Evolutionary conservation across 2,113 vertebrate genomes (phyloP), one percentile per base, ranked within the genome.

Genomic region (Scortum barcoo): DNA sequence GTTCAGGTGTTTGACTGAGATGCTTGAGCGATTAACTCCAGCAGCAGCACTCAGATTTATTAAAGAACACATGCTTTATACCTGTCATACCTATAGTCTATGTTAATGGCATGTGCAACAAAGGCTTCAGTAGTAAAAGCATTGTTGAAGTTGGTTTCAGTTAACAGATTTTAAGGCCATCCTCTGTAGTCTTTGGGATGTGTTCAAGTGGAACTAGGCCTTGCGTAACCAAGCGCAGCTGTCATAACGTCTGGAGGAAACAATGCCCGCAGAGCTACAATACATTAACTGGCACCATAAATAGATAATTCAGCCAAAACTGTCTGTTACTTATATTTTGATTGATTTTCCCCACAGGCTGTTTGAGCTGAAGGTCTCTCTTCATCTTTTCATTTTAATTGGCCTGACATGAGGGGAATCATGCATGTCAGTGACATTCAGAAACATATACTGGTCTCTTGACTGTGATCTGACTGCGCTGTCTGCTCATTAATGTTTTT

Each of bases 361-460:
- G 53, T 81, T 84, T 72, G 10, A 57, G 77, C 61, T 57, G 46
- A 87, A 86, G 65, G 58, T 88, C 74, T 85, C 20, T 46, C 50
- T 78, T 86, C 53, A 62, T 89, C 48, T 70, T 75, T 73, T 84
- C 26, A 73, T 69, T 88, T 83, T 80, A 89, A 90, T 88, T 88
- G 56, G 70, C 50, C 69, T 81, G 40, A 72, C 71, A 75, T 76
- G 26, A 76, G 33, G 17, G 61, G 66, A 84, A 46, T 83, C 71
- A 40, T 33, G 61, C 38, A 83, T 71, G 66, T 81, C 82, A 40
- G 19, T 86, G 61, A 69, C 50, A 75, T 84, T 77, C 57, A 67
- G 28, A 60, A 54, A 71, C 17, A 81, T 70, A 40, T 42, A 58
- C 28, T 9, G 1, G 4, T 60, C 62, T 67, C 13, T 72, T 44